Percentiles rank a stretch among this genome's conserved stretches.
phyloP scores from a whole-genome alignment of 2,888 invertebrate genomes.

The Tipula confusa region DNA sequence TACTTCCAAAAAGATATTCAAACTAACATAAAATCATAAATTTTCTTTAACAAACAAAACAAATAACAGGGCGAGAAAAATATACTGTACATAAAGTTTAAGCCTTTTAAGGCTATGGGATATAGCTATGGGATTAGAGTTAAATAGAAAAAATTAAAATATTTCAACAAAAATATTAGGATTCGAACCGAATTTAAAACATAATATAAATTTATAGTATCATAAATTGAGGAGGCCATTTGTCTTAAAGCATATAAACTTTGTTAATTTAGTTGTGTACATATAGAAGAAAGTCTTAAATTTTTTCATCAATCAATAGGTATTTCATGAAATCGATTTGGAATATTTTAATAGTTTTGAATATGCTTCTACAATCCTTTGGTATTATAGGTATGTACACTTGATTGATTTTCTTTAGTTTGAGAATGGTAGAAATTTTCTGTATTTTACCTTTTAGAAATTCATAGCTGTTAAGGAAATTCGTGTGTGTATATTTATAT shows the following conservation, averaged over 20 bases:
- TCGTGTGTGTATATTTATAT: too few species aligned
- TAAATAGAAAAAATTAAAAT: neutral
- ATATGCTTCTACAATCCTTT: neutral
- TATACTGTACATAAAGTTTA: neutral
- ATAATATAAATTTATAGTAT: neutral
- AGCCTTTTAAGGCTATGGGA: neutral
- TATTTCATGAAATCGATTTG: neutral
- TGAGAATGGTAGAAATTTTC: neutral
- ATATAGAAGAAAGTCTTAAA: neutral
- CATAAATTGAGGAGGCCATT: neutral
- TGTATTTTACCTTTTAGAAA: too few species aligned
- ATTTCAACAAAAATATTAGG: neutral
- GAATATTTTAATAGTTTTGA: neutral
- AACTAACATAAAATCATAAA: slow-evolving; percentile 1
- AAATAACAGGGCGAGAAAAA: neutral
- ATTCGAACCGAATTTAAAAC: neutral
- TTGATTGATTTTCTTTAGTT: neutral
- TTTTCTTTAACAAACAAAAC: neutral
- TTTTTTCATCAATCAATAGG: neutral
- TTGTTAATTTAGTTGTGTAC: neutral
- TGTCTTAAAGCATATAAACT: neutral
- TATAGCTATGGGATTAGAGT: neutral
- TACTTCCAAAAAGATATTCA: neutral
- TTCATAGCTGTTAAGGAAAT: too few species aligned
- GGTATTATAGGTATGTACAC: too few species aligned